Evolutionary conservation across 2,113 vertebrate species (phyloP).

Genomic region (Eidolon helvum): DNA sequence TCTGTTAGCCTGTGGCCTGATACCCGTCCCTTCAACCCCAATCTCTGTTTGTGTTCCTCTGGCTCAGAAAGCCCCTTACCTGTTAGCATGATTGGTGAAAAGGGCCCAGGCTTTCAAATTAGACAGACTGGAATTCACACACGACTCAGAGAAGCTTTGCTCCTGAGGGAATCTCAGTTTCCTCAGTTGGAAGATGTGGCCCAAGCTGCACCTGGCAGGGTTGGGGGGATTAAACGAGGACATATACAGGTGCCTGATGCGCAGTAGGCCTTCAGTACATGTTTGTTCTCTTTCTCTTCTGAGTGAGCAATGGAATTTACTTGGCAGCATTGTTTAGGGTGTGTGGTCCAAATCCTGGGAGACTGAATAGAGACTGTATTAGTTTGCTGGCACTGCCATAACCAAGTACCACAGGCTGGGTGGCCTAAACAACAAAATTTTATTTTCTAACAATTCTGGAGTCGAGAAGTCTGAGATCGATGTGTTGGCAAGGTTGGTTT

Average conservation of each 20-base stretch:
- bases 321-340: background rate
- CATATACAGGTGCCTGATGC: fast-evolving
- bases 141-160: background rate
- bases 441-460: background rate
- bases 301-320: background rate
- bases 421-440: too few species aligned
- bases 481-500: background rate
- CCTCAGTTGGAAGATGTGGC: background rate
- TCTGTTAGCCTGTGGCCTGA: background rate
- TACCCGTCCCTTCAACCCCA: too few species aligned
- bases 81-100: background rate
- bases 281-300: background rate
- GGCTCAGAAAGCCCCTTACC: background rate
- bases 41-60: background rate
- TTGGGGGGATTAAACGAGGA: background rate
- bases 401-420: background rate
- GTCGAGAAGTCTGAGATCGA: background rate
- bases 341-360: background rate
- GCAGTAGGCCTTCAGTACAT: background rate
- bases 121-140: background rate
- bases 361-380: background rate
- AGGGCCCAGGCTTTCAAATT: background rate
- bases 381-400: background rate
- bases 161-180: fast-evolving
- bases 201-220: fast-evolving